Evolutionary conservation across 2,888 invertebrate species (phyloP).

Genomic region (Leuctra nigra): DNA sequence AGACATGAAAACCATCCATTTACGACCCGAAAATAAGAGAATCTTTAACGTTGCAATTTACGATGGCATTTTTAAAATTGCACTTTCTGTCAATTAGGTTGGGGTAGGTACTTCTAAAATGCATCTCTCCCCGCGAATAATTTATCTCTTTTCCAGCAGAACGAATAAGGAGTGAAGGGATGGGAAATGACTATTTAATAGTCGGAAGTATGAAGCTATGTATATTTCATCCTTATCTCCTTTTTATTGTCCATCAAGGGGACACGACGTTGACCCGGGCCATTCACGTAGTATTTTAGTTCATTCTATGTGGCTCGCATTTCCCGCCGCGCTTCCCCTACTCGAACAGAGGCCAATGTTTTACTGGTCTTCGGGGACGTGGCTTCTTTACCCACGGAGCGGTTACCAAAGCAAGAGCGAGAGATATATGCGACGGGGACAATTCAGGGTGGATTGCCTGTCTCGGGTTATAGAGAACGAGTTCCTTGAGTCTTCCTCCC

Average conservation of each 20-base stretch:
- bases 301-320: neutral
- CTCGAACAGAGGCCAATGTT: conserved; percentile 2
- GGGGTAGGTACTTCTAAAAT: too few relatives aligned
- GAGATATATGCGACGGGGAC: conserved; percentile 12
- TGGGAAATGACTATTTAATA: neutral
- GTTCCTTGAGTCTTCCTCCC: neutral
- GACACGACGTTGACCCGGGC: neutral
- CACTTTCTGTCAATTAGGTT: too few relatives aligned
- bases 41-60: too few relatives aligned
- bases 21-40: too few relatives aligned
- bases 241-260: neutral
- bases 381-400: neutral
- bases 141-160: too few relatives aligned
- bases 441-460: conserved; percentile 11
- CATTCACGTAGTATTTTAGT: neutral
- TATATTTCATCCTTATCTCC: neutral
- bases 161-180: too few relatives aligned
- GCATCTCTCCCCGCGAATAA: too few relatives aligned
- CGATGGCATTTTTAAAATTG: too few relatives aligned
- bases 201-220: neutral
- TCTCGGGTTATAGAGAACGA: neutral
- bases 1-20: too few relatives aligned
- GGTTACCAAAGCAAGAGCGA: neutral
- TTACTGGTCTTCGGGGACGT: conserved; percentile 6
- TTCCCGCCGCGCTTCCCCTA: neutral